Base-by-base conservation (phyloP, 2,888 invertebrate genomes). In the Deilephila porcellus region DNA sequence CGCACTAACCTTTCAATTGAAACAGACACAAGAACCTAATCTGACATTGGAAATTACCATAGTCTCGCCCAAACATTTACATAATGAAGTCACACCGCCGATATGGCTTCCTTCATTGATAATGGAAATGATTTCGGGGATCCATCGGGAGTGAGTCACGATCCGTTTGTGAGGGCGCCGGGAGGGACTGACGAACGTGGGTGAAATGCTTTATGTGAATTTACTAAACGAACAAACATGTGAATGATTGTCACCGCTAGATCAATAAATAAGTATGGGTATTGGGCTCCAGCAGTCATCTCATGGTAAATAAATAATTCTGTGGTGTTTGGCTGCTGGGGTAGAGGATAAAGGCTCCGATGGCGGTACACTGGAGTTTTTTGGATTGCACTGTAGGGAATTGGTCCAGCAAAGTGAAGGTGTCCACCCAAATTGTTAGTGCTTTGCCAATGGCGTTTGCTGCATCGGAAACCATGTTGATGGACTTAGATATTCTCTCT, bases 81-180 rank as follows among this genome's bases (percentile, higher is more conserved):
- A 64, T 32, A 75, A 74, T 70, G 71, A 74, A 74, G 76, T 77
- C 72, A 75, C 72, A 64, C 77, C 75, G 77, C 74, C 76, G 74
- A 78, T 80, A 78, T 81, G 70, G 76, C 80, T 85, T 82, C 79
- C 80, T 82, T 80, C 77, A 80, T 82, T 78, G 79, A 79, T 70
- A 75, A 77, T 75, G 71, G 77, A 73, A 17, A 74, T 72, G 62
- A 74, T 78, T 84, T 81, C 81, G 78, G 74, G 76, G 80, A 81
- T 76, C 72, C 74, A 73, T 76, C 77, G 64, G 76, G 78, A 83
- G 83, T 80, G 78, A 80, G 52, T 67, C 67, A 67, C 67, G 56
- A 56, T 56, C 56, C 56, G 52, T 52, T 25, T 67, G 63, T 63
- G 34, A 63, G 34, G 56, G 56, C 56, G n/a, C 34, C 63, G n/a